Conservation (phyloP, 2,888 invertebrate species). For the Cantharis flavilabris region DNA sequence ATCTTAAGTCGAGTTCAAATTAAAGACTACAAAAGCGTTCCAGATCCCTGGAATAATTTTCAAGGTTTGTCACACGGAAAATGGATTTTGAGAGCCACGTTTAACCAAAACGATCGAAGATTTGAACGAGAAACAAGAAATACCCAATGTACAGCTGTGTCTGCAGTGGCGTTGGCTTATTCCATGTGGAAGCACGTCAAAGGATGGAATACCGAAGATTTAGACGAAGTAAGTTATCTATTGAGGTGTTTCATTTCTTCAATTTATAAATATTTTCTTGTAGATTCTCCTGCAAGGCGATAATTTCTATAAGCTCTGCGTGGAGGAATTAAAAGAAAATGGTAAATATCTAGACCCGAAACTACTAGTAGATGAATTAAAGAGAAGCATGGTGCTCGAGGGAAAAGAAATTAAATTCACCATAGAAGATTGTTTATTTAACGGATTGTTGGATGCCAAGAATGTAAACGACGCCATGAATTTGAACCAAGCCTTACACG, state of each 20-base stretch:
- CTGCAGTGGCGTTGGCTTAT: slow-evolving; percentile 51
- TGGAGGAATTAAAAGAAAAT: slow-evolving; percentile 41
- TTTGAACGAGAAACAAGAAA: slow-evolving; percentile 52
- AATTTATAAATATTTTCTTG: slow-evolving; percentile 16
- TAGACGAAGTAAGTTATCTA: slow-evolving; percentile 50
- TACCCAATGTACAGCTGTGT: slow-evolving; percentile 55
- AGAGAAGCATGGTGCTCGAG: slow-evolving; percentile 48
- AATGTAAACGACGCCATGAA: slow-evolving; percentile 36
- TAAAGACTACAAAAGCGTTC: slow-evolving; percentile 44
- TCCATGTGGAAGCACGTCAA: slow-evolving; percentile 45
- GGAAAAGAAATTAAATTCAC: slow-evolving; percentile 44
- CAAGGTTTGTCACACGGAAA: slow-evolving; percentile 37
- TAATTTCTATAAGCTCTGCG: slow-evolving; percentile 51
- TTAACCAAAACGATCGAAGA: slow-evolving; percentile 45
- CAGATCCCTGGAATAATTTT: slow-evolving; percentile 52
- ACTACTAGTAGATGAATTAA: slow-evolving; percentile 49
- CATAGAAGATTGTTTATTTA: slow-evolving; percentile 49
- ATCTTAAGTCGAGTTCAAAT: slow-evolving; percentile 50
- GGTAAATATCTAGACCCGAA: slow-evolving; percentile 41
- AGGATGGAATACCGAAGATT: slow-evolving; percentile 49
- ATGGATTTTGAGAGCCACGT: slow-evolving; percentile 54
- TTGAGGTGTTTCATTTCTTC: not conserved
- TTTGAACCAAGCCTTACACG: slow-evolving; percentile 38
- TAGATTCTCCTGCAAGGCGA: slow-evolving; percentile 54
- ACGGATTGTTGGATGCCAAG: slow-evolving; percentile 43